A percentile compares a stretch with the other conserved stretches of the same genome.
Evolutionary conservation across 2,113 vertebrate genomes (phyloP).

Genomic region (Psittacus erithacus): DNA sequence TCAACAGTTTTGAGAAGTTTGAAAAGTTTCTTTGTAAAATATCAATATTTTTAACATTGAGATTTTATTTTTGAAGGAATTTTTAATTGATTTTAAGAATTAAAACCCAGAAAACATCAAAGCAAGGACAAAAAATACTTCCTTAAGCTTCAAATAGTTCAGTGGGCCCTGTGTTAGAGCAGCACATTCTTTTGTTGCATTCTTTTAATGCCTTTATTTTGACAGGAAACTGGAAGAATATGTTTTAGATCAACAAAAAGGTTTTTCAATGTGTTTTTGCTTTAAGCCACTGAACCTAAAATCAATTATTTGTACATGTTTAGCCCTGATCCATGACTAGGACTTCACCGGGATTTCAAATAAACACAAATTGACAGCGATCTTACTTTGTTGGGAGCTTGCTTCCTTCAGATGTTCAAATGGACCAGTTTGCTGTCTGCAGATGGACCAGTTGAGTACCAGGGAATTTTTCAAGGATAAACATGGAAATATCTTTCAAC

Average conservation of each 20-base stretch:
- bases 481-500: background rate
- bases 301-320: constrained; percentile 45
- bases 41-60: background rate
- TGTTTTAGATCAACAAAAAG: background rate
- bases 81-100: background rate
- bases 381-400: background rate
- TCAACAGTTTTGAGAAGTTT: background rate
- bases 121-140: background rate
- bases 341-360: constrained; percentile 17
- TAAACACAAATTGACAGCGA: constrained; percentile 32
- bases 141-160: background rate
- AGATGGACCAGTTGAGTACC: background rate
- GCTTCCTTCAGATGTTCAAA: constrained; percentile 16
- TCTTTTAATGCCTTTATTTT: background rate
- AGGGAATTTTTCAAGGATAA: background rate
- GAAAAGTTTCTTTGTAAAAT: background rate
- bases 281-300: constrained; percentile 23
- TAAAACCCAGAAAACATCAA: background rate
- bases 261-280: background rate
- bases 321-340: constrained; percentile 14
- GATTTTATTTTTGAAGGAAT: background rate
- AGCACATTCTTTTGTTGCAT: background rate
- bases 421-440: background rate
- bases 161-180: background rate
- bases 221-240: background rate